Percentiles rank a stretch among this genome's conserved stretches.
phyloP scores from a whole-genome alignment of 2,888 invertebrate genomes.

The Philereme vetulata region DNA sequence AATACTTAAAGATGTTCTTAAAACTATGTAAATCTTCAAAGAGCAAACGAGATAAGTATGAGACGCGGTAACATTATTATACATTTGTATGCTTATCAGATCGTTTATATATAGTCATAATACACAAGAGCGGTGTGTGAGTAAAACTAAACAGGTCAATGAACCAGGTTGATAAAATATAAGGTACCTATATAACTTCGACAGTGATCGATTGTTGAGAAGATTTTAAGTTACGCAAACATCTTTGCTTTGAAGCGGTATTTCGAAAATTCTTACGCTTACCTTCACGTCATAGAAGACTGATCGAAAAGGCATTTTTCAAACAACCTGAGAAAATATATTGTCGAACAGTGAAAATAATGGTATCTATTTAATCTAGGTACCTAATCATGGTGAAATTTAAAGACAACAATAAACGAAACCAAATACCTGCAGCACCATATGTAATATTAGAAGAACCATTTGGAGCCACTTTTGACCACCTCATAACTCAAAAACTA shows the following conservation, averaged over 20 bases:
- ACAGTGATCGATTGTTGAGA: conserved; percentile 79
- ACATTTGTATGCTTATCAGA: conserved; percentile 61
- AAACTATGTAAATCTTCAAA: conserved; percentile 52
- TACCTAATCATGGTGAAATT: no score
- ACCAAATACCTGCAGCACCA: no score
- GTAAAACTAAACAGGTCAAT: conserved; percentile 72
- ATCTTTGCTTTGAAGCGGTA: conserved; percentile 56
- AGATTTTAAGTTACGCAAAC: conserved; percentile 74
- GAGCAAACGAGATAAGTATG: conserved; percentile 69
- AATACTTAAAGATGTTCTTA: conserved; percentile 24
- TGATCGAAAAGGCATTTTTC: conserved; percentile 42
- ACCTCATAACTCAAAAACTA: no score
- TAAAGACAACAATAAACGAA: no score
- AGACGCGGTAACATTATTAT: conserved; percentile 44
- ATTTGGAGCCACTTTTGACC: no score
- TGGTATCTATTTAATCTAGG: no score
- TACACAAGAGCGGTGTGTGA: conserved; percentile 48
- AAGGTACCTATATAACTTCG: conserved; percentile 58
- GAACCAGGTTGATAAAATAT: conserved; percentile 69
- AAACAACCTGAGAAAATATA: neutral
- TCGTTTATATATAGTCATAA: conserved; percentile 47
- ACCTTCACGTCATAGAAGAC: conserved; percentile 64
- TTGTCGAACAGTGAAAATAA: neutral
- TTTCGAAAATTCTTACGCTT: conserved; percentile 46
- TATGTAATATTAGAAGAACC: no score